A percentile compares a stretch with the other conserved stretches of the same genome.
phyloP scores from a whole-genome alignment of 1,140 invertebrate species.

The Halesus radiatus region DNA sequence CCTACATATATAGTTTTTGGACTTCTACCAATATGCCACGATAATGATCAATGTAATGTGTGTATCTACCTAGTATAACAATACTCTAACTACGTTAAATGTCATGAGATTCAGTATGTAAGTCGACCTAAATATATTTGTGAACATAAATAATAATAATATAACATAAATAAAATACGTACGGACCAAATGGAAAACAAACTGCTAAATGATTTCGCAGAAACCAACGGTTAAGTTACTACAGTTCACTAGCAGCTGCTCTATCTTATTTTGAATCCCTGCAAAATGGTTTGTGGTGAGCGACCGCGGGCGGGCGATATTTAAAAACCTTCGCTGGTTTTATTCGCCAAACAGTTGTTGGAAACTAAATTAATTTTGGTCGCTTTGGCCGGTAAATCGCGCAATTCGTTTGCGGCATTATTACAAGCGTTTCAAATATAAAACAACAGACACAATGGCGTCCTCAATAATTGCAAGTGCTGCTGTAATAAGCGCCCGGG shows the following conservation, averaged over 20 bases:
- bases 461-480: slow-evolving; percentile 18
- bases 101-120: too few relatives aligned
- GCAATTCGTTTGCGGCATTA: slow-evolving; percentile 22
- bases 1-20: too few relatives aligned
- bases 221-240: too few relatives aligned
- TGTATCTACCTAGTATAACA: too few relatives aligned
- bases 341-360: slow-evolving; percentile 11
- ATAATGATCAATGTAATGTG: too few relatives aligned
- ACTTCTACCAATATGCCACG: too few relatives aligned
- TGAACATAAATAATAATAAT: too few relatives aligned
- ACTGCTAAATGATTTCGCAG: too few relatives aligned
- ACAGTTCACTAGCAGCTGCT: not conserved
- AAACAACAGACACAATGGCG: slow-evolving; percentile 17
- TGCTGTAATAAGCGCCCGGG: not conserved
- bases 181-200: too few relatives aligned
- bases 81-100: too few relatives aligned
- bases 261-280: not conserved
- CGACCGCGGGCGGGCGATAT: not conserved
- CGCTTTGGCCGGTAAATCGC: slow-evolving; percentile 17
- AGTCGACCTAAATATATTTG: too few relatives aligned
- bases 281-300: not conserved
- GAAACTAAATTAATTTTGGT: slow-evolving; percentile 29
- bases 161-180: too few relatives aligned
- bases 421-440: slow-evolving; percentile 26
- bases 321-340: slow-evolving; percentile 11